Evolutionary conservation across 2,888 invertebrate genomes (phyloP).

Genomic region (Dynastes grantii): DNA sequence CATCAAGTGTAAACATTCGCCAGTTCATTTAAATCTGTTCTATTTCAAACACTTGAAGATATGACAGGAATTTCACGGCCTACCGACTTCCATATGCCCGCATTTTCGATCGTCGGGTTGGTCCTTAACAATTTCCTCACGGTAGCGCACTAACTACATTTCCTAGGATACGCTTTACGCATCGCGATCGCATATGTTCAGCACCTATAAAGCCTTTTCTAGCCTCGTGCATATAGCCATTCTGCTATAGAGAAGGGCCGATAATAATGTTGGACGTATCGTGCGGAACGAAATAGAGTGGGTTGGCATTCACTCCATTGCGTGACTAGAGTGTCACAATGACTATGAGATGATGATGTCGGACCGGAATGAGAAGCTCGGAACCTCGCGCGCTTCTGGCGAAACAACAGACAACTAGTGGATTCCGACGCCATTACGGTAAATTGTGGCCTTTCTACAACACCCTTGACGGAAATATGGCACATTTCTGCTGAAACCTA

Average conservation of each 20-base stretch:
- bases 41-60: background rate
- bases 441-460: conserved; percentile 24
- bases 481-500: conserved; percentile 6
- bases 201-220: conserved; percentile 12
- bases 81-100: background rate
- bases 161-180: conserved; percentile 19
- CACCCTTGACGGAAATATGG: conserved; percentile 15
- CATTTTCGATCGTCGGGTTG: background rate
- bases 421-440: conserved; percentile 18
- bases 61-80: background rate
- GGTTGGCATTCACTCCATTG: conserved; percentile 14
- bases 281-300: conserved; percentile 15
- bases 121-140: background rate
- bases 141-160: conserved; percentile 1
- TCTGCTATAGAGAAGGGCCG: conserved; percentile 2
- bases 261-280: conserved; percentile 35
- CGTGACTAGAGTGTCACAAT: conserved; percentile 34
- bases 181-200: conserved; percentile 7
- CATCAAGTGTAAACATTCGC: no score
- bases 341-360: conserved; percentile 25
- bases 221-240: conserved; percentile 2
- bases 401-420: conserved; percentile 16
- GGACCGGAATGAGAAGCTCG: conserved; percentile 32
- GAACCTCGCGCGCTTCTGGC: conserved; percentile 7
- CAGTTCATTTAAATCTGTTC: no score